Evolutionary conservation across 2,113 vertebrate species (phyloP).

Genomic region (Sula dactylatra): DNA sequence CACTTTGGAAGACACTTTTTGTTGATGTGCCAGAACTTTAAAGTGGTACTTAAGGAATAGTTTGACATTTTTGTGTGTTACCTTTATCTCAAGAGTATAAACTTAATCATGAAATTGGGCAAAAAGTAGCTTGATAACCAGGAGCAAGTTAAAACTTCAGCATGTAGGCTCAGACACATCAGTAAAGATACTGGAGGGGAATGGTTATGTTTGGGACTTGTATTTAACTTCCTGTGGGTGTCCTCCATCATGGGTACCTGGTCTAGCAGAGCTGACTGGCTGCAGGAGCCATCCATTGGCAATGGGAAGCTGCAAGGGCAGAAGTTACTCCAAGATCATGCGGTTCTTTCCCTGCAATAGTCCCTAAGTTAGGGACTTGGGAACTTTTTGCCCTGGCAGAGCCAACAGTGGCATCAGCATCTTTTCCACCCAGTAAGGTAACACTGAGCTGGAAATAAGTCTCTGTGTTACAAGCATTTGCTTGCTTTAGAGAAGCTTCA

Average conservation of each 20-base stretch:
- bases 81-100: not conserved
- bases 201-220: not conserved
- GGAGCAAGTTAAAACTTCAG: not conserved
- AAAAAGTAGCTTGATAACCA: not conserved
- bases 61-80: not conserved
- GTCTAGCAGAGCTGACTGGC: not conserved
- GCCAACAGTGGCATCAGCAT: not conserved
- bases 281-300: not conserved
- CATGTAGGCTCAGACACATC: not conserved
- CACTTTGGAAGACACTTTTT: not conserved
- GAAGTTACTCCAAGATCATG: rapidly evolving
- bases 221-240: not conserved
- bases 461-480: not conserved
- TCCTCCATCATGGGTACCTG: not conserved
- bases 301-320: not conserved
- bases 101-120: not conserved
- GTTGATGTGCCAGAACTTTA: not conserved
- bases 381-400: not conserved
- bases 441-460: not conserved
- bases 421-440: not conserved
- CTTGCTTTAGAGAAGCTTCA: not conserved
- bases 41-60: not conserved
- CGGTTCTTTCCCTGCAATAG: not conserved
- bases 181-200: not conserved
- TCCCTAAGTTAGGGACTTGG: not conserved